Percentiles rank a stretch among this genome's conserved stretches.
These are phyloP conservation scores for Thalassarche chlororhynchos DNA, from an alignment of 2,113 vertebrate species.

Conservation along the genomic window DNA sequence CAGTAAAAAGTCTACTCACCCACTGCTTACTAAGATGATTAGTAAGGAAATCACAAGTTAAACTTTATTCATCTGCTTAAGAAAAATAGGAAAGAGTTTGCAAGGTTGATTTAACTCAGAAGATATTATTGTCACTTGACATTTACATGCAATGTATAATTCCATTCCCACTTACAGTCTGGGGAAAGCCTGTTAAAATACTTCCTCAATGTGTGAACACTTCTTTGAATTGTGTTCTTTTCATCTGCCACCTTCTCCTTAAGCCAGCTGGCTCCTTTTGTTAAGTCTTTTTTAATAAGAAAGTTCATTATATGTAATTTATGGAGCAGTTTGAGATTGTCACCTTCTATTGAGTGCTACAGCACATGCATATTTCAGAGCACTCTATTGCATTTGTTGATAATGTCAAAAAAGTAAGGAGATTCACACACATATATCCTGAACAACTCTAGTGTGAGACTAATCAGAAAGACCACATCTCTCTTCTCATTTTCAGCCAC, in stretches of 20 bases:
- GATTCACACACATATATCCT: background rate
- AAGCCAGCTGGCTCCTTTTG: conserved; percentile 55
- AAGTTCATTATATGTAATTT: conserved; percentile 37
- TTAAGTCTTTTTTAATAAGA: conserved; percentile 41
- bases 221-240: conserved; percentile 60
- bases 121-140: conserved; percentile 71
- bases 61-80: conserved; percentile 65
- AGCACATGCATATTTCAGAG: background rate
- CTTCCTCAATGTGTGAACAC: conserved; percentile 67
- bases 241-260: conserved; percentile 53
- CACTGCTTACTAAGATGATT: conserved; percentile 65
- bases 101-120: conserved; percentile 60
- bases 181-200: conserved; percentile 70
- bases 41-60: conserved; percentile 69
- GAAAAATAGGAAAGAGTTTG: conserved; percentile 64
- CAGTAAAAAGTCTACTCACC: conserved; percentile 51
- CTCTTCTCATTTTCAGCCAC: background rate
- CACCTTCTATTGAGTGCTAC: background rate
- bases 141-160: conserved; percentile 59
- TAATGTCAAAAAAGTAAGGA: background rate
- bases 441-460: background rate
- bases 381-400: background rate
- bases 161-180: conserved; percentile 68
- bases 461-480: background rate
- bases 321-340: background rate